Percentiles rank a stretch among this genome's conserved stretches.
phyloP scores from a whole-genome alignment of 2,113 vertebrate species.

The Takifugu flavidus region DNA sequence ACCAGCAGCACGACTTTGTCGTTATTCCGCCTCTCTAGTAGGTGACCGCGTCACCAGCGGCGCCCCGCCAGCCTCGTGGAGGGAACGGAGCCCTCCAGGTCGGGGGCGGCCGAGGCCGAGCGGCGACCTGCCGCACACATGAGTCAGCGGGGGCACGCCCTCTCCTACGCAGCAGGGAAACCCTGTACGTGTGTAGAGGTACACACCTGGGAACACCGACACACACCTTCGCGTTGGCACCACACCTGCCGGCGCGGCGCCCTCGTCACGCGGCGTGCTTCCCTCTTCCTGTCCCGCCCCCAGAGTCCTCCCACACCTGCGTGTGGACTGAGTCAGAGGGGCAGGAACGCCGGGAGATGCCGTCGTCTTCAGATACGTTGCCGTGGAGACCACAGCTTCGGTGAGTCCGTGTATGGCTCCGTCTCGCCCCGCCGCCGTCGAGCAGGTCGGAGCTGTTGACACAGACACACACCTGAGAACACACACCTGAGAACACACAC shows the following conservation, averaged over 20 bases:
- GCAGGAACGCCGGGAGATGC: constrained; percentile 1
- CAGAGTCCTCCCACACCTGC: constrained; percentile 31
- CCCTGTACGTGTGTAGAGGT: constrained; percentile 22
- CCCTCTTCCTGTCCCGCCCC: not conserved
- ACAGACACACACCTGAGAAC: no score
- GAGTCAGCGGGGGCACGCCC: constrained; percentile 41
- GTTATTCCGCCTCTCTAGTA: constrained; percentile 6
- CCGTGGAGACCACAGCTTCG: no score
- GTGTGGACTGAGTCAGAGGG: constrained; percentile 56
- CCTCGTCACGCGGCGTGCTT: constrained; percentile 25
- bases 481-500: no score
- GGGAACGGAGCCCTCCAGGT: constrained; percentile 31
- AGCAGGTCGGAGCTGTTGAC: no score
- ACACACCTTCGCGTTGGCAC: constrained; percentile 31
- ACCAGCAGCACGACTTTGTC: constrained; percentile 53
- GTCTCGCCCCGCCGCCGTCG: no score
- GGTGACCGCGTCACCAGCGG: no score
- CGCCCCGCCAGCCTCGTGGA: not conserved
- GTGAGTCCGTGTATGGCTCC: no score
- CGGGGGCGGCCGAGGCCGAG: constrained; percentile 18
- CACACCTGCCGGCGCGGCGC: constrained; percentile 25
- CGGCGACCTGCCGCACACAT: constrained; percentile 22
- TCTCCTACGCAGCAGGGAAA: constrained; percentile 17
- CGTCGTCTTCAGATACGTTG: no score
- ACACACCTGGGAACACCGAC: not conserved